Conservation (phyloP, 2,888 invertebrate species). For the Belgica antarctica region DNA sequence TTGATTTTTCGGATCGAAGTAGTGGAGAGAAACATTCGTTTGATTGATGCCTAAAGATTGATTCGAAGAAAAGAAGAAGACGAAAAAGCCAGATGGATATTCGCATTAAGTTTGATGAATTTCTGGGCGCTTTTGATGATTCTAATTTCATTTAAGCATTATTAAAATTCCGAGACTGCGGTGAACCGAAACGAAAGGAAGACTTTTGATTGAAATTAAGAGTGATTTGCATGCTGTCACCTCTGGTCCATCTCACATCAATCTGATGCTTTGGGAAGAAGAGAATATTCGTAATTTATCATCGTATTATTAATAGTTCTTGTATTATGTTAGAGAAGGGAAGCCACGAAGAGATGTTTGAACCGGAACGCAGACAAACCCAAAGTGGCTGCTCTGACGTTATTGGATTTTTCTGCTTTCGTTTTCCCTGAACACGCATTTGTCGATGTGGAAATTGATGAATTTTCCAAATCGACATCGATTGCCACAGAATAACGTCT, state of each 20-base stretch:
- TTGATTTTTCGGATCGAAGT: neutral
- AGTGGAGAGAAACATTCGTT: neutral
- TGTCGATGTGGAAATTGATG: constrained; percentile 13
- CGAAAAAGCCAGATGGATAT: too few species aligned
- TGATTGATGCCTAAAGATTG: constrained; percentile 11
- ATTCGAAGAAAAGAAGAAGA: constrained; percentile 7
- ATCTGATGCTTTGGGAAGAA: neutral
- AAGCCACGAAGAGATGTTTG: neutral
- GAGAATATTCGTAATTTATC: neutral
- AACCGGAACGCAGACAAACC: neutral
- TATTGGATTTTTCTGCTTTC: constrained; percentile 1
- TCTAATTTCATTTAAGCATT: constrained; percentile 3
- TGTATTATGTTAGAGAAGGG: neutral
- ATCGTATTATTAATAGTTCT: constrained; percentile 23
- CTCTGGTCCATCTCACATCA: constrained; percentile 3
- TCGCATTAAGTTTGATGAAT: constrained; percentile 2
- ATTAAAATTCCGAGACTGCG: neutral
- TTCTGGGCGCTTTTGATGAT: neutral
- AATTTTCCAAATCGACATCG: constrained; percentile 2
- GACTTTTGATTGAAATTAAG: neutral
- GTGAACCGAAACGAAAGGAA: too few species aligned
- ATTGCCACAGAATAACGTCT: constrained; percentile 24
- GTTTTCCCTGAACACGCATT: constrained; percentile 15
- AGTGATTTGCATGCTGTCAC: constrained; percentile 25
- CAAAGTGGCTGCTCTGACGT: neutral